Evolutionary conservation across 2,113 vertebrate genomes (phyloP), one percentile per base, ranked within the genome.

Genomic region (Charina bottae): DNA sequence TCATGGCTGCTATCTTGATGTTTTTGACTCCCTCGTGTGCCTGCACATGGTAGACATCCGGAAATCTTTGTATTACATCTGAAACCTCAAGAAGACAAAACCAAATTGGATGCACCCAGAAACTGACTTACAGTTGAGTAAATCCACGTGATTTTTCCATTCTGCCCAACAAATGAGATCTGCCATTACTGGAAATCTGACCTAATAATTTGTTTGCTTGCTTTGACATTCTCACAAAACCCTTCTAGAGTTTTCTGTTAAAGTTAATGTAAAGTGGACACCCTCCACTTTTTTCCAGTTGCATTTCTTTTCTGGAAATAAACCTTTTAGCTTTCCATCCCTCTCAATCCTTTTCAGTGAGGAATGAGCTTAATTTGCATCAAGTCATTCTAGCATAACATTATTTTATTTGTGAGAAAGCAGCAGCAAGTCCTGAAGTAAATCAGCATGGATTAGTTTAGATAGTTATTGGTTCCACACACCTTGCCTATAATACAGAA

Each of bases 361-460:
- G 92, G 85, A 95, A 83, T 72, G 62, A 90, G 2, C 11, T 46
- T 91, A 54, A 90, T 94, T 93, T 95, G 56, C 90, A 92, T 88
- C 28, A 90, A 95, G 60, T 83, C 94, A 90, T 95, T 94, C 56
- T 95, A 95, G 89, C 37, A 93, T 93, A 93, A 96, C 93, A 92
- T 93, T 93, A 92, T 94, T 92, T 85, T 93, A 94, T 88, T 53
- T 88, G 33, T 90, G 92, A 55, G 33, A 94, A 83, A 92, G 88
- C 85, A 85, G 87, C 33, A 93, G 54, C 68, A 90, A 28, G 42
- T 8, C 37, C 56, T 89, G 62, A 92, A 86, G 92, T 93, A 89
- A 94, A 87, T 85, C 72, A 88, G 58, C 4, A 1, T 17, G 10
- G 1, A 83, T 84, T 78, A 83, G 60, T 92, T 64, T 1, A 0